These are phyloP conservation scores for Corvus cornix DNA, from an alignment of 2,113 vertebrate genomes.

Conservation along the genomic window DNA sequence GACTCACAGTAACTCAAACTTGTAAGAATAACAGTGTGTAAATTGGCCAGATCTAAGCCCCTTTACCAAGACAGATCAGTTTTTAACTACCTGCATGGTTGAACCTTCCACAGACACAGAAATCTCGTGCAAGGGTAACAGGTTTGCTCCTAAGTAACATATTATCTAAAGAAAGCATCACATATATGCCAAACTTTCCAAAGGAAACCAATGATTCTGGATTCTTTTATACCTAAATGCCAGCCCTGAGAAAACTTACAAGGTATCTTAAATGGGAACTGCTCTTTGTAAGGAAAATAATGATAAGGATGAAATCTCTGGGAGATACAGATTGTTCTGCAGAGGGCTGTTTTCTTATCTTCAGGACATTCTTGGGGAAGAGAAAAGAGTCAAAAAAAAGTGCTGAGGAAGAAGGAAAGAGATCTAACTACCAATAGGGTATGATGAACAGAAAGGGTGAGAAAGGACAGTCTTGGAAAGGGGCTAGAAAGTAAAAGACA, in stretches of 20 bases:
- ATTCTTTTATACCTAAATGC: neutral
- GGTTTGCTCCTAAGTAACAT: neutral
- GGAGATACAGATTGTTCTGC: neutral
- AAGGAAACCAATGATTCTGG: neutral
- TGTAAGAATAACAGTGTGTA: constrained; percentile 33
- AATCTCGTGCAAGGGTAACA: neutral
- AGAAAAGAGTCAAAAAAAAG: constrained; percentile 28
- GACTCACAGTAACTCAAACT: constrained; percentile 35
- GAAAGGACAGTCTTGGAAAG: constrained; percentile 53
- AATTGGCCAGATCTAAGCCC: constrained; percentile 2
- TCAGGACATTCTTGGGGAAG: constrained; percentile 8
- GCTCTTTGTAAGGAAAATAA: constrained; percentile 9
- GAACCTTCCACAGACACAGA: neutral
- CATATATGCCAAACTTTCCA: neutral
- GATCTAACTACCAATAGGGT: constrained; percentile 13
- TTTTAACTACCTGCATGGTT: constrained; percentile 8
- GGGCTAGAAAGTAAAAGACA: constrained; percentile 35
- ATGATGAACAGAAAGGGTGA: constrained; percentile 51
- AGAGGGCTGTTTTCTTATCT: constrained; percentile 15
- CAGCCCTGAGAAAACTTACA: neutral
- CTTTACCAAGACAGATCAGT: neutral
- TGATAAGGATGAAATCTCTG: constrained; percentile 23
- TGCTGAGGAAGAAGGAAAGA: constrained; percentile 40
- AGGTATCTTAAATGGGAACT: neutral
- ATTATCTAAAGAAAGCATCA: neutral